Evolutionary conservation across 1,140 invertebrate species (phyloP).

Genomic region (Bombus vancouverensis): DNA sequence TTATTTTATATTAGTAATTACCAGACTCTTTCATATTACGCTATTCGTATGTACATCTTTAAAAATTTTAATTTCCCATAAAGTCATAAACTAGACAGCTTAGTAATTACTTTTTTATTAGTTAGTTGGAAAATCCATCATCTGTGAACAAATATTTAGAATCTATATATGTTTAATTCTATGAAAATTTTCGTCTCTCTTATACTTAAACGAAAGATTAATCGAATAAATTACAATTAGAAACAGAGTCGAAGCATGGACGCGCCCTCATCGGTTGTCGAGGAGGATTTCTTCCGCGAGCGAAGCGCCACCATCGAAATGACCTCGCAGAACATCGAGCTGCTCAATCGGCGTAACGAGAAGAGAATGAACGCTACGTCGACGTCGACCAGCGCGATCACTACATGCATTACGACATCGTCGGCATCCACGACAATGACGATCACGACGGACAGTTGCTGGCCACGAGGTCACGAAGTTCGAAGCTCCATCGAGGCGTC

Average conservation of each 20-base stretch:
- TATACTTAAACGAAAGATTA: neutral
- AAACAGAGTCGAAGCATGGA: slow-evolving; percentile 58
- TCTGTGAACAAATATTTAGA: too few species aligned
- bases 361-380: slow-evolving; percentile 64
- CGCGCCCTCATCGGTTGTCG: slow-evolving; percentile 40
- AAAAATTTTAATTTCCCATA: too few species aligned
- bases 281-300: slow-evolving; percentile 77
- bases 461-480: slow-evolving; percentile 51
- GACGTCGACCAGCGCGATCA: slow-evolving; percentile 40
- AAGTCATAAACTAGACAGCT: too few species aligned
- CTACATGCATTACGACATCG: slow-evolving; percentile 43
- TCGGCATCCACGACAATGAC: slow-evolving; percentile 52
- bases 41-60: too few species aligned
- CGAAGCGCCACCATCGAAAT: slow-evolving; percentile 79
- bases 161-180: too few species aligned
- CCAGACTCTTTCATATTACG: too few species aligned
- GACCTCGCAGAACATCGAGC: slow-evolving; percentile 80
- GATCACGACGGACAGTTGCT: slow-evolving; percentile 50
- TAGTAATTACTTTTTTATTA: too few species aligned
- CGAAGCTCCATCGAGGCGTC: slow-evolving; percentile 51
- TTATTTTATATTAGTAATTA: too few species aligned
- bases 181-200: too few species aligned
- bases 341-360: slow-evolving; percentile 78
- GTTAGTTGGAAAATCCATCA: too few species aligned
- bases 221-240: slow-evolving; percentile 30